Evolutionary conservation across 2,113 vertebrate species (phyloP).

Genomic region (Telmatochromis brachygnathus): DNA sequence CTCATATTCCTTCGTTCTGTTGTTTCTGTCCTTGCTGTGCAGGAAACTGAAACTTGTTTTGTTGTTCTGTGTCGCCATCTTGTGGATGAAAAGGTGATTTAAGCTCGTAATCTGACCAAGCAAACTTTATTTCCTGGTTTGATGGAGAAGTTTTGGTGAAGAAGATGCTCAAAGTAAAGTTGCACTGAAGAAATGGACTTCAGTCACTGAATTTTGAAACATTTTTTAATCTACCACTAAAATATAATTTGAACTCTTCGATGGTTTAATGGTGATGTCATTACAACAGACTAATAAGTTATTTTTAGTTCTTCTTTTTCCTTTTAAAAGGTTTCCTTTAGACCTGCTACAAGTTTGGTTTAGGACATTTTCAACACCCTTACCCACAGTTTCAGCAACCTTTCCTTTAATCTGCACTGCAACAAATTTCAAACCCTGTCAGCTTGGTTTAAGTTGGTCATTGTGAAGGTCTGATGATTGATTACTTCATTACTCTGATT

Average conservation of each 20-base stretch:
- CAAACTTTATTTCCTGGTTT: not conserved
- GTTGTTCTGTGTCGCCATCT: slow-evolving; percentile 16
- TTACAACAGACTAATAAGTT: not conserved
- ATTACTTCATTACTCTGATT: not conserved
- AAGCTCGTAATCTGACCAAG: accelerated
- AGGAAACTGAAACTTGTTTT: not conserved
- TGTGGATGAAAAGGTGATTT: not conserved
- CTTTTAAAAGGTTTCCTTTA: not conserved
- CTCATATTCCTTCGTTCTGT: not conserved
- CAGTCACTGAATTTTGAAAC: not conserved
- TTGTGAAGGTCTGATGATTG: not conserved
- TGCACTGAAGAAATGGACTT: accelerated
- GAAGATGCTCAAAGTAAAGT: not conserved
- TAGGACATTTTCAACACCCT: accelerated
- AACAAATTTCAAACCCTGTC: not conserved
- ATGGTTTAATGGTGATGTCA: not conserved
- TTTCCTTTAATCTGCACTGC: not conserved
- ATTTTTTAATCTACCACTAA: not conserved
- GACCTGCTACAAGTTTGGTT: accelerated
- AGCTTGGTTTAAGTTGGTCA: not conserved
- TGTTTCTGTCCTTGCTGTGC: not conserved
- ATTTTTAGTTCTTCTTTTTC: not conserved
- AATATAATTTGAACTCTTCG: accelerated
- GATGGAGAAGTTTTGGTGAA: not conserved
- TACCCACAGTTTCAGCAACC: accelerated